phyloP scores from a whole-genome alignment of 2,113 vertebrate genomes.

The Crotophaga sulcirostris region DNA sequence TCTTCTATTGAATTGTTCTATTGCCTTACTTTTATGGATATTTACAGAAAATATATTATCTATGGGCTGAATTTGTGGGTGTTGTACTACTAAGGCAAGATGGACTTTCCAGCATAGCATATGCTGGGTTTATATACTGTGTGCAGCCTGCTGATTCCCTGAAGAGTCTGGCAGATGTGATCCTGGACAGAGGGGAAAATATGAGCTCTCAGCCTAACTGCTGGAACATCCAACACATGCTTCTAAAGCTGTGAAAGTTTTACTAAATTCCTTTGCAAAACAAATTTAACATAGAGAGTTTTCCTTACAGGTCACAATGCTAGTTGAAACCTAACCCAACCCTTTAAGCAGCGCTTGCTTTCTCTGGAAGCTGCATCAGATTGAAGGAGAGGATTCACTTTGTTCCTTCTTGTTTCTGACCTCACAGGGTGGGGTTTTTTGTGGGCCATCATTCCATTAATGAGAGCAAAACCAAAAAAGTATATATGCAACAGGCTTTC shows the following conservation, averaged over 20 bases:
- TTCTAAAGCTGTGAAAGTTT: neutral
- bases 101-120: neutral
- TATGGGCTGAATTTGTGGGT: neutral
- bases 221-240: neutral
- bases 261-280: neutral
- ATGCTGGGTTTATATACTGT: neutral
- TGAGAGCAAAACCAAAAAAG: neutral
- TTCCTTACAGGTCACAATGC: neutral
- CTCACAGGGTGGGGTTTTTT: neutral
- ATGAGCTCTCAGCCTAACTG: neutral
- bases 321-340: neutral
- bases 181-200: slow-evolving; percentile 6
- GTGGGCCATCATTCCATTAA: neutral
- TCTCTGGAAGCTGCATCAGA: neutral
- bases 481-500: neutral
- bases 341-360: neutral
- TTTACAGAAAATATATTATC: neutral
- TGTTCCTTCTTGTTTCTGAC: neutral
- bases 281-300: neutral
- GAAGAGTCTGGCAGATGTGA: slow-evolving; percentile 21
- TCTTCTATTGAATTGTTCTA: no score
- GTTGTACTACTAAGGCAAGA: neutral
- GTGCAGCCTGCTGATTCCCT: neutral
- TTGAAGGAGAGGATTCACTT: neutral
- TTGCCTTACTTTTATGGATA: neutral